phyloP scores from a whole-genome alignment of 2,888 invertebrate genomes.

The Celastrina argiolus region DNA sequence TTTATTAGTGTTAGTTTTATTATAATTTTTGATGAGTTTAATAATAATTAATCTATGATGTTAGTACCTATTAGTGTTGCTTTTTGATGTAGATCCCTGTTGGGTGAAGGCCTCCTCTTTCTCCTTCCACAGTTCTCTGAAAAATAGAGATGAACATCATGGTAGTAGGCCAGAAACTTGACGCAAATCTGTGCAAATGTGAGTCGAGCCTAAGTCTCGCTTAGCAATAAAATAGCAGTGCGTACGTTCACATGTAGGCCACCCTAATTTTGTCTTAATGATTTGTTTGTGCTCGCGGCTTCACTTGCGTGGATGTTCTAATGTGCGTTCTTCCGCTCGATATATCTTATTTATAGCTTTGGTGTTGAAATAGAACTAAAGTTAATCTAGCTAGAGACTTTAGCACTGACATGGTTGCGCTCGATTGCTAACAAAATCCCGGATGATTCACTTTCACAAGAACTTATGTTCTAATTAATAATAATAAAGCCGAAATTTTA shows the following conservation, averaged over 20 bases:
- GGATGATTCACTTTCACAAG: constrained; percentile 4
- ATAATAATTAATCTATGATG: too few relatives aligned
- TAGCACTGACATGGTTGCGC: constrained; percentile 22
- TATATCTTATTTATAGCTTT: constrained; percentile 31
- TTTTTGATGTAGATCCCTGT: too few relatives aligned
- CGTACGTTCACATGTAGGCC: constrained; percentile 33
- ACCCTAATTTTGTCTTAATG: constrained; percentile 36
- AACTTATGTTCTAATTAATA: neutral
- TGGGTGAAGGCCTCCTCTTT: too few relatives aligned
- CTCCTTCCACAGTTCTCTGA: too few relatives aligned
- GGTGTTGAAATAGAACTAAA: constrained; percentile 30
- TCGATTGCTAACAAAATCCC: constrained; percentile 7
- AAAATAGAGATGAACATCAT: too few relatives aligned
- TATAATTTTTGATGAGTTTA: too few relatives aligned
- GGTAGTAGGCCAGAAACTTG: too few relatives aligned
- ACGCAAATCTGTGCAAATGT: too few relatives aligned
- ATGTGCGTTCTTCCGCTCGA: constrained; percentile 31
- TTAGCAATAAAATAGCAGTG: constrained; percentile 28
- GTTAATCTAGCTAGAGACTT: constrained; percentile 28
- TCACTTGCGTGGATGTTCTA: constrained; percentile 32
- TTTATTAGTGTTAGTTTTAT: too few relatives aligned
- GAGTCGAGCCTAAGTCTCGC: neutral
- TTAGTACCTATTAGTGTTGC: too few relatives aligned
- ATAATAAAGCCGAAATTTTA: neutral
- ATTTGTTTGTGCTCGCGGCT: constrained; percentile 35